These are phyloP conservation scores for Ophioninae sp. DNA, from an alignment of 2,888 invertebrate genomes.

Conservation along the genomic window DNA sequence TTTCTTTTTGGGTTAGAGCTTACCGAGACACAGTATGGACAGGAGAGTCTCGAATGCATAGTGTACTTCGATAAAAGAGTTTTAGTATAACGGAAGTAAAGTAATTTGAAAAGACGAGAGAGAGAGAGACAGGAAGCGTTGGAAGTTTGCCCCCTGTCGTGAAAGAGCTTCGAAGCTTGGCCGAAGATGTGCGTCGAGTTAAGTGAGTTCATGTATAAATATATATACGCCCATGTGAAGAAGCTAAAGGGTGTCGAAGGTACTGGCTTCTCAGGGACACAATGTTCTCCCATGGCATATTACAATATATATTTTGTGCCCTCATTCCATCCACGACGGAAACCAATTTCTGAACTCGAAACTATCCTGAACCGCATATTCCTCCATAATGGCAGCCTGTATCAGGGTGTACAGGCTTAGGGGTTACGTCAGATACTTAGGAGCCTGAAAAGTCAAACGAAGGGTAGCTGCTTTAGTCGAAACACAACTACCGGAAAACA, in stretches of 20 bases:
- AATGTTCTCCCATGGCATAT: neutral
- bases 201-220: slow-evolving; percentile 28
- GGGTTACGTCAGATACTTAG: slow-evolving; percentile 34
- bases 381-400: slow-evolving; percentile 56
- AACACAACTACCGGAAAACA: slow-evolving; percentile 3
- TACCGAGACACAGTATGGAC: neutral
- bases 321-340: slow-evolving; percentile 58
- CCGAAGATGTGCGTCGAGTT: slow-evolving; percentile 48
- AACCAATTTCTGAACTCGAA: slow-evolving; percentile 70
- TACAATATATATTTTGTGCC: slow-evolving; percentile 23
- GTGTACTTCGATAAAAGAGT: slow-evolving; percentile 41
- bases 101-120: slow-evolving; percentile 66
- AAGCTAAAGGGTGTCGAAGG: slow-evolving; percentile 7
- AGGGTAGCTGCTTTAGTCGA: slow-evolving; percentile 20
- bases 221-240: neutral
- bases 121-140: too few relatives aligned
- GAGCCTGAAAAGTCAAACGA: slow-evolving; percentile 36
- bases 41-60: slow-evolving; percentile 8
- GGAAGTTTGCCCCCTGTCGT: slow-evolving; percentile 66
- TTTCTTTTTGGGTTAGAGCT: neutral
- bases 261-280: slow-evolving; percentile 38
- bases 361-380: slow-evolving; percentile 61
- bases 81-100: slow-evolving; percentile 63
- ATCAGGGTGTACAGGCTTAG: slow-evolving; percentile 8
- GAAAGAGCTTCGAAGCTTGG: slow-evolving; percentile 46